Evolutionary conservation across 2,888 invertebrate genomes (phyloP), one percentile per base, ranked within the genome.

Genomic region (Amblyteles armatorius): DNA sequence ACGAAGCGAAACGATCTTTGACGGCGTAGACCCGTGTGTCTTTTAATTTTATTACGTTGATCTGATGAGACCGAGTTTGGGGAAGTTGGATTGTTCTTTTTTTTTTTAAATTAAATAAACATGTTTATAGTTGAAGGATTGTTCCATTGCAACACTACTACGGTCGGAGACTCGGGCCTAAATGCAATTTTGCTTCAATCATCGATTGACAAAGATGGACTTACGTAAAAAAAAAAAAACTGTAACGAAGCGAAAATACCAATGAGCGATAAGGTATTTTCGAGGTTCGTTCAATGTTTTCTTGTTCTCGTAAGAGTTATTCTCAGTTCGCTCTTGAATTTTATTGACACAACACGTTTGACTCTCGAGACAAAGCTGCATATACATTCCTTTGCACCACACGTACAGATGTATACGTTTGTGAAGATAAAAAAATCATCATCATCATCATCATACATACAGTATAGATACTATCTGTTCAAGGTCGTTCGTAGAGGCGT

Each of bases 71-170:
- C 86, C 86, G 82, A 89, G 87, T 87, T 86, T 89, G 89, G 86
- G 88, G 88, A 90, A 88, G 88, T 90, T 90, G 89, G 89, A 91
- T 90, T 92, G 91, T 91, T 89, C 85, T 88, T 79, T 79, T 67
- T 74, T n/a, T n/a, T 78, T 84, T 74, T 79, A 74, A 65, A 72
- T 67, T 40, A 22, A 89, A 90, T 87, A 89, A 87, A 88, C 87
- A 87, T 88, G 85, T 89, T 90, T 90, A 90, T 88, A 88, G 86
- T 91, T 90, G 85, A 89, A 91, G 83, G 88, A 91, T 92, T 91
- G 91, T 89, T 89, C 89, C 90, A 90, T 91, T 88, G 91, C 89
- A 86, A 89, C 89, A 89, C 90, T 88, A 87, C 85, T 52, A 22
- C 22, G 29, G 77, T 78, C 73, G 55, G 48, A 78, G 44, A 26